Evolutionary conservation across 2,888 invertebrate species (phyloP).

Genomic region (Andricus quercusramuli): DNA sequence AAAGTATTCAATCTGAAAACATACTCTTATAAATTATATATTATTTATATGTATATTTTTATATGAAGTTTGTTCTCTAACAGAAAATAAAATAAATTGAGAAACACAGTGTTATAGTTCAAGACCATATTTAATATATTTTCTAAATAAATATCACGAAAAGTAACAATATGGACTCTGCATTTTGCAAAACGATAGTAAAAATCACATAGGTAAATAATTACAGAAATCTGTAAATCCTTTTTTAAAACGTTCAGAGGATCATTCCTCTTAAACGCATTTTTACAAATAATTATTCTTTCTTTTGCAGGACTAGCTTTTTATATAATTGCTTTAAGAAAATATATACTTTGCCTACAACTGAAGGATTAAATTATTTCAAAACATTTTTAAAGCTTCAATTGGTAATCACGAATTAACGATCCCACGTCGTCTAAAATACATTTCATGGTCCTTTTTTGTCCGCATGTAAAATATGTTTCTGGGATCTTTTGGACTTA

Average conservation of each 20-base stretch:
- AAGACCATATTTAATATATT: not conserved
- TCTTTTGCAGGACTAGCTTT: not conserved
- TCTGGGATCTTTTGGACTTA: conserved; percentile 63
- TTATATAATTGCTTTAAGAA: not conserved
- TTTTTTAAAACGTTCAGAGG: not conserved
- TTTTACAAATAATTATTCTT: not conserved
- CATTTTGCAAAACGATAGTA: not conserved
- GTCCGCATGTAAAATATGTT: conserved; percentile 59
- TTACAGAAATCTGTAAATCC: not conserved
- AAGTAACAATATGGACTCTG: not conserved
- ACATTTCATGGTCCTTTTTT: conserved; percentile 55
- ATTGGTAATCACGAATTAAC: conserved; percentile 32
- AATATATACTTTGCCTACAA: not conserved
- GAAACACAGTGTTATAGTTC: not conserved
- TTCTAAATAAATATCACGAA: not conserved
- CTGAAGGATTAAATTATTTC: not conserved
- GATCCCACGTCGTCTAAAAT: conserved; percentile 60
- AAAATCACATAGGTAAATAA: not conserved
- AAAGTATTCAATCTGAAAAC: no score
- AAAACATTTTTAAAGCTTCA: no score
- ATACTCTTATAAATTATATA: no score
- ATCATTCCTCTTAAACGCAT: not conserved
- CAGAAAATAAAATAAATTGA: not conserved
- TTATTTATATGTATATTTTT: not conserved
- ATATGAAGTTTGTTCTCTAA: not conserved